Conservation (phyloP, 1,140 invertebrate genomes). For the Saccostrea cuccullata region DNA sequence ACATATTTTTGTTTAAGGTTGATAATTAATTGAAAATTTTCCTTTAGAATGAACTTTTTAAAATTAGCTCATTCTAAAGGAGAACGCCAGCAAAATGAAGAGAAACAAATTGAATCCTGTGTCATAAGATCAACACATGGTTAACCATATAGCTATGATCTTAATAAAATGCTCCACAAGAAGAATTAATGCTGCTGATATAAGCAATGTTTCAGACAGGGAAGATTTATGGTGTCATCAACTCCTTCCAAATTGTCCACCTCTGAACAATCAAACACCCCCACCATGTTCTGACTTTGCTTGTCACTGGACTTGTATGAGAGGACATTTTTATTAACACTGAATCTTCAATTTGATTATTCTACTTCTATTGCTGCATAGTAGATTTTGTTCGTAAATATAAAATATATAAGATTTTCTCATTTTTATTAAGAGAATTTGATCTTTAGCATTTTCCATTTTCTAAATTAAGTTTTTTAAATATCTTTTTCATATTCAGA, state of each 20-base stretch:
- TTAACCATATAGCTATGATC: too few relatives aligned
- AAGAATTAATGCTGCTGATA: not conserved
- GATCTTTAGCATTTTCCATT: not conserved
- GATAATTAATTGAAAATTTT: too few relatives aligned
- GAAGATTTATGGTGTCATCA: not conserved
- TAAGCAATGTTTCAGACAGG: not conserved
- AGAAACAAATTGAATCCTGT: too few relatives aligned
- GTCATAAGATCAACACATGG: too few relatives aligned
- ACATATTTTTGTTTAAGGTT: too few relatives aligned
- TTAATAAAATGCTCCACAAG: too few relatives aligned
- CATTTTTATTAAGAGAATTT: not conserved
- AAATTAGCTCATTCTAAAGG: too few relatives aligned
- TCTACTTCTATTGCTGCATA: not conserved
- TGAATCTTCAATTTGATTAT: not conserved
- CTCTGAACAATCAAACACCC: not conserved
- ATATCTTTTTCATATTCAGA: too few relatives aligned
- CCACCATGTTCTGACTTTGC: not conserved
- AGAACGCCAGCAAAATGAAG: too few relatives aligned
- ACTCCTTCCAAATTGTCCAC: not conserved
- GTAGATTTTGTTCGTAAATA: not conserved
- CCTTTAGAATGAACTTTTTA: too few relatives aligned
- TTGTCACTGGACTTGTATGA: not conserved
- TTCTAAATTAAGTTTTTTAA: too few relatives aligned
- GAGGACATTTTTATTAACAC: not conserved
- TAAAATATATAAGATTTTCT: not conserved